phyloP scores from a whole-genome alignment of 92 coral and sea anemone species.

The Umimayanthus kanabou region DNA sequence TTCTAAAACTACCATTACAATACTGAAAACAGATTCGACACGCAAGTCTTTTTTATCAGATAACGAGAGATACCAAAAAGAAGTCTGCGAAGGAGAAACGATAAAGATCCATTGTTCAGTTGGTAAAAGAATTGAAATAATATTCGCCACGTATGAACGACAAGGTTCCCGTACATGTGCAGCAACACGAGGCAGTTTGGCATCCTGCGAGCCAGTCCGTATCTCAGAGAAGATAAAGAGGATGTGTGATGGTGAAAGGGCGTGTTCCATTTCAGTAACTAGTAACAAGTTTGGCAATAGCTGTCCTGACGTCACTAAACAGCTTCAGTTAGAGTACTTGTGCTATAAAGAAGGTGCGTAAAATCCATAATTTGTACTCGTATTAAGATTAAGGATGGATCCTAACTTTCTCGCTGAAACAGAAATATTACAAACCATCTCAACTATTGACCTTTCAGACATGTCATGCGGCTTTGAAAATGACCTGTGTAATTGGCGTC shows the following conservation, averaged over 20 bases:
- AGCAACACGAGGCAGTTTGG: background rate
- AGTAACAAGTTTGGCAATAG: background rate
- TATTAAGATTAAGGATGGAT: background rate
- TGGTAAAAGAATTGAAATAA: slow-evolving; percentile 14
- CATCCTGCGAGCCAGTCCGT: background rate
- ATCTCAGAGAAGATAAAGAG: slow-evolving; percentile 1
- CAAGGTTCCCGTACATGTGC: background rate
- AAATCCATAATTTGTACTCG: background rate
- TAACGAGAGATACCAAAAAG: slow-evolving; percentile 7
- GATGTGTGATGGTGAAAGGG: slow-evolving; percentile 8
- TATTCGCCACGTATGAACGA: background rate
- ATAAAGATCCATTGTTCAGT: background rate
- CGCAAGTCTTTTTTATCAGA: background rate
- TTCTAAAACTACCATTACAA: too few relatives aligned
- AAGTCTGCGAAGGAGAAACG: slow-evolving; percentile 8
- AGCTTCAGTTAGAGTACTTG: slow-evolving; percentile 13
- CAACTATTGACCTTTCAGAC: background rate
- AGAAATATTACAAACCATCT: background rate
- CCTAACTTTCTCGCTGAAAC: background rate
- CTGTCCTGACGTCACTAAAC: slow-evolving; percentile 7
- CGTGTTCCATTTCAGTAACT: background rate
- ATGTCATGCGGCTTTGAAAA: slow-evolving; percentile 30
- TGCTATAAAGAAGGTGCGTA: slow-evolving; percentile 13
- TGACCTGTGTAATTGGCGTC: slow-evolving; percentile 15
- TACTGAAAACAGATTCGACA: background rate